Evolutionary conservation across 2,888 invertebrate species (phyloP).

Genomic region (Chrysolina americana): DNA sequence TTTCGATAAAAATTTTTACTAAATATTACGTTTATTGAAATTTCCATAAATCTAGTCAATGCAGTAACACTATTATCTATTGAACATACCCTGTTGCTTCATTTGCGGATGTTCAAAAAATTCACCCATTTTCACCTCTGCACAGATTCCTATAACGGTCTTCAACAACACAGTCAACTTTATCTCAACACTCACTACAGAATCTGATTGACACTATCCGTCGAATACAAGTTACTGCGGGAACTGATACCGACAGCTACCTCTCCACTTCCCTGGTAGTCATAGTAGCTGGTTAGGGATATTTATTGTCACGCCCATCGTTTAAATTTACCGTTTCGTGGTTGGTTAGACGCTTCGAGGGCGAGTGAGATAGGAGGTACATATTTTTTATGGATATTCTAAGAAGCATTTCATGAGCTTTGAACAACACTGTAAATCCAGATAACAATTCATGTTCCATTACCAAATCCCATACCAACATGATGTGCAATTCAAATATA

Average conservation of each 20-base stretch:
- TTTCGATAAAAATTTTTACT: neutral
- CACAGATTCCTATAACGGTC: conserved; percentile 13
- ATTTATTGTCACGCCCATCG: conserved; percentile 1
- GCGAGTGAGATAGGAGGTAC: conserved; percentile 17
- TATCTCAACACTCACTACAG: conserved; percentile 31
- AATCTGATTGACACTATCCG: conserved; percentile 21
- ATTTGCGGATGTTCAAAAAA: conserved; percentile 35
- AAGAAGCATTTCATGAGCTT: conserved; percentile 1
- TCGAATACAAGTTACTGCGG: conserved; percentile 29
- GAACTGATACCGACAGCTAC: conserved; percentile 30
- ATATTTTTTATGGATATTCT: conserved; percentile 16
- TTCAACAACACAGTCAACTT: neutral
- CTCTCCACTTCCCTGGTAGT: conserved; percentile 35
- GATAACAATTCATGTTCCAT: conserved; percentile 19
- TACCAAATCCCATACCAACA: conserved; percentile 4
- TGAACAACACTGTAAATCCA: conserved; percentile 1
- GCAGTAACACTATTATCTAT: neutral
- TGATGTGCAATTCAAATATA: neutral
- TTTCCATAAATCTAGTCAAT: neutral
- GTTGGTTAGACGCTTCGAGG: neutral
- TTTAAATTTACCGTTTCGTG: conserved; percentile 14
- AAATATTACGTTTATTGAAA: neutral
- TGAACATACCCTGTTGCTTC: conserved; percentile 43
- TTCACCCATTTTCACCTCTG: conserved; percentile 42
- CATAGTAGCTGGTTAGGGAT: conserved; percentile 30